Evolutionary conservation across 2,113 vertebrate genomes (phyloP).

Genomic region (Girardinichthys multiradiatus): DNA sequence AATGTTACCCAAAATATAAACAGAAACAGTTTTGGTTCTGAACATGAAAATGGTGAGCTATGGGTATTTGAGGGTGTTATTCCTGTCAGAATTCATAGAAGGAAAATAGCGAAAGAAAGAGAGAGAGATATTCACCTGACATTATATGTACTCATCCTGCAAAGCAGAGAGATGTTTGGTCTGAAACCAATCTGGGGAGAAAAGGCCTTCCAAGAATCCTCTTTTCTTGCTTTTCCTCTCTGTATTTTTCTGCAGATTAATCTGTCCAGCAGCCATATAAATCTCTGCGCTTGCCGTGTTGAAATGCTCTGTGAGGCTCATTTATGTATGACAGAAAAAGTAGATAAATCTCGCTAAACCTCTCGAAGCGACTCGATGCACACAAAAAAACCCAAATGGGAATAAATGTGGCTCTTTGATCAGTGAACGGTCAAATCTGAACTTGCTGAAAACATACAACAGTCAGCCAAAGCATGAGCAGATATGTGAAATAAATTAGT

Average conservation of each 20-base stretch:
- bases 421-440: conserved; percentile 20
- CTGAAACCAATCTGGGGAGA: conserved; percentile 46
- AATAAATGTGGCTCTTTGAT: conserved; percentile 21
- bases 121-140: conserved; percentile 55
- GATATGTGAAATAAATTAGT: conserved; percentile 11
- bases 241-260: conserved; percentile 63
- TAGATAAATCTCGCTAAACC: conserved; percentile 55
- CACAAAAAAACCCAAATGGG: conserved; percentile 27
- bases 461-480: conserved; percentile 2
- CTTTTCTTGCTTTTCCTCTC: conserved; percentile 27
- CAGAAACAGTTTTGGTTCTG: not conserved
- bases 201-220: conserved; percentile 66
- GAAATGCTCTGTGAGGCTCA: conserved; percentile 56
- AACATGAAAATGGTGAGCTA: conserved; percentile 8
- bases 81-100: conserved; percentile 37
- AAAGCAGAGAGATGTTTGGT: conserved; percentile 47
- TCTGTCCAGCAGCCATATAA: conserved; percentile 61
- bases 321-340: conserved; percentile 55
- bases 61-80: conserved; percentile 49
- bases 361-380: conserved; percentile 12
- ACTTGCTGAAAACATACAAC: conserved; percentile 6
- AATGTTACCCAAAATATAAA: conserved; percentile 14
- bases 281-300: conserved; percentile 54
- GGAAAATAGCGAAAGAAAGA: conserved; percentile 28
- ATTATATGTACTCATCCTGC: conserved; percentile 54